Conservation (phyloP, 2,888 invertebrate species). For the Drosophila ochracea region DNA sequence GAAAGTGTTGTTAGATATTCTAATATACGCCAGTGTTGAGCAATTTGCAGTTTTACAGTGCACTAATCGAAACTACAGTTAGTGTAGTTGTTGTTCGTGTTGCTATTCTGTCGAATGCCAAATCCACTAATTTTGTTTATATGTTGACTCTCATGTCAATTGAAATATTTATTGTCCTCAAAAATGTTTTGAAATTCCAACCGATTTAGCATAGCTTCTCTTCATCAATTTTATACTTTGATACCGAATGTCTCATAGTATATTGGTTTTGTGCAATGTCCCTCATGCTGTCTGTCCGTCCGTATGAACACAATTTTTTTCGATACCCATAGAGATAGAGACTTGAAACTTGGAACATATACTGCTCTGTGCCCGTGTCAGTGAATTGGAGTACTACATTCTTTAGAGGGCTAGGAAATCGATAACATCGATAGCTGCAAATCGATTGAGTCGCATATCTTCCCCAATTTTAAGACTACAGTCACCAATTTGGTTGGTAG, state of each 20-base stretch:
- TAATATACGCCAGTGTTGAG: slow-evolving; percentile 33
- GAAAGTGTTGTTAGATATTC: slow-evolving; percentile 2
- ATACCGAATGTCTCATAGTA: neutral
- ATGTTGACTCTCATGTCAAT: slow-evolving; percentile 25
- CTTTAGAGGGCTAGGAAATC: neutral
- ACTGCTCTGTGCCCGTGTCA: no score
- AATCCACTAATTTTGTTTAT: slow-evolving; percentile 15
- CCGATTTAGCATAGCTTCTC: slow-evolving; percentile 19
- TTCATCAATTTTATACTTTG: neutral
- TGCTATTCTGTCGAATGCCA: neutral
- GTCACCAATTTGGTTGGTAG: neutral
- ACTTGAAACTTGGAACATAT: no score
- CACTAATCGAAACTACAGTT: slow-evolving; percentile 4
- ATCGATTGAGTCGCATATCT: neutral
- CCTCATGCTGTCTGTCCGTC: no score
- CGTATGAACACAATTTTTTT: no score
- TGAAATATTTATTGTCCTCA: slow-evolving; percentile 80
- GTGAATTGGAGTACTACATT: no score
- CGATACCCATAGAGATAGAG: no score
- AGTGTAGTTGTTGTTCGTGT: slow-evolving; percentile 8
- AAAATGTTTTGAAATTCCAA: slow-evolving; percentile 55
- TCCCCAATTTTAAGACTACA: neutral
- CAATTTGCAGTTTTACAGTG: slow-evolving; percentile 32
- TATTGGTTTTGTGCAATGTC: neutral
- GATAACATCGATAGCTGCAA: neutral